These are phyloP conservation scores for Paracentrotus lividus DNA, from an alignment of 53 echinoderm and acorn worm genomes.

Conservation along the genomic window DNA sequence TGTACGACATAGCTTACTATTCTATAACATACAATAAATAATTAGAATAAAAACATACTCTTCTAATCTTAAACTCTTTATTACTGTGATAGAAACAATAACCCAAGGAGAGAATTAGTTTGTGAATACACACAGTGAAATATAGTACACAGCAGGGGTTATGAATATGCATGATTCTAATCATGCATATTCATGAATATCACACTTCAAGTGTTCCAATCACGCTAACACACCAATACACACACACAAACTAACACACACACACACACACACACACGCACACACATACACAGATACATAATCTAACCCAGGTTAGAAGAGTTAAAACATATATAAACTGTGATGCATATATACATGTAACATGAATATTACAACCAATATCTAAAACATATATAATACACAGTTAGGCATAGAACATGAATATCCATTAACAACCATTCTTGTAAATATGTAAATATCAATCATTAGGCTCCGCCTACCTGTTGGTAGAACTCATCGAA, in stretches of 20 bases:
- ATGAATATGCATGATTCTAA: constrained; percentile 54
- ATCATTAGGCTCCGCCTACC: constrained; percentile 77
- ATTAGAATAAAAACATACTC: neutral
- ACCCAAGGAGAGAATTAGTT: neutral
- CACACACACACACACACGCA: neutral
- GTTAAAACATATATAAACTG: neutral
- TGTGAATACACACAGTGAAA: constrained; percentile 10
- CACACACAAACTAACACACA: neutral
- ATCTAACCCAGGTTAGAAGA: neutral
- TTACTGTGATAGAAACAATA: constrained; percentile 16
- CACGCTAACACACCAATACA: neutral
- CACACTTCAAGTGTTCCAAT: constrained; percentile 8
- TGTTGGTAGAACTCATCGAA: constrained; percentile 99
- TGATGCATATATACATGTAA: too few relatives aligned
- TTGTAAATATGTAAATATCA: neutral
- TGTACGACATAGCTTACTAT: too few relatives aligned
- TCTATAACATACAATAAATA: too few relatives aligned
- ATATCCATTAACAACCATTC: constrained; percentile 6
- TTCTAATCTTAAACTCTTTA: too few relatives aligned
- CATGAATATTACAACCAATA: too few relatives aligned
- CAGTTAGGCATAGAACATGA: neutral
- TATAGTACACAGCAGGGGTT: neutral
- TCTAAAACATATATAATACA: neutral
- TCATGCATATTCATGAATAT: constrained; percentile 53
- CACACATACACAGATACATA: neutral